A percentile compares a stretch with the other conserved stretches of the same genome.
Evolutionary conservation across 2,113 vertebrate species (phyloP).

Genomic region (Crocuta crocuta): DNA sequence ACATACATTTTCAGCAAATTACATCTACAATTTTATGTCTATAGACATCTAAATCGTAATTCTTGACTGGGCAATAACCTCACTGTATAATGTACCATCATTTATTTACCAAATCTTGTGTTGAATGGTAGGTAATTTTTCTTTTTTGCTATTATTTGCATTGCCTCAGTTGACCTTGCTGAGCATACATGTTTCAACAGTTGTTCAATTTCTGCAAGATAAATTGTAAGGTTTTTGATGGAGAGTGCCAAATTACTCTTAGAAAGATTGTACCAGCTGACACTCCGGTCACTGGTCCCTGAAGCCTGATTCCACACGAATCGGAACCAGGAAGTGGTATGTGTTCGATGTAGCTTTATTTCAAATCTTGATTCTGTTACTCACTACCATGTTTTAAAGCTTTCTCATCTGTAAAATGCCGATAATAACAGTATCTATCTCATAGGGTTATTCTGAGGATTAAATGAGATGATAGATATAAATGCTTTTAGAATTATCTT

Average conservation of each 20-base stretch:
- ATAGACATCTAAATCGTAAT: not conserved
- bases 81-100: not conserved
- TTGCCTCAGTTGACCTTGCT: not conserved
- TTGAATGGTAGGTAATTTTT: not conserved
- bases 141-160: not conserved
- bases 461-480: conserved; percentile 6
- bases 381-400: not conserved
- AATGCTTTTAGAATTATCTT: conserved; percentile 20
- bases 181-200: not conserved
- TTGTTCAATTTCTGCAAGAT: not conserved
- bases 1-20: not conserved
- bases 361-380: not conserved
- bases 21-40: not conserved
- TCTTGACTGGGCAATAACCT: not conserved
- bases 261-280: not conserved
- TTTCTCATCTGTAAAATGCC: not conserved
- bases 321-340: not conserved
- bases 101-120: not conserved
- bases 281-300: not conserved
- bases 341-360: not conserved
- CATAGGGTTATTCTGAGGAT: not conserved
- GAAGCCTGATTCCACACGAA: not conserved
- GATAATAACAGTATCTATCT: not conserved
- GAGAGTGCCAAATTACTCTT: not conserved
- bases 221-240: conserved; percentile 9